Conservation (phyloP, 2,113 vertebrate genomes). For the Microcebus lehilahytsara region DNA sequence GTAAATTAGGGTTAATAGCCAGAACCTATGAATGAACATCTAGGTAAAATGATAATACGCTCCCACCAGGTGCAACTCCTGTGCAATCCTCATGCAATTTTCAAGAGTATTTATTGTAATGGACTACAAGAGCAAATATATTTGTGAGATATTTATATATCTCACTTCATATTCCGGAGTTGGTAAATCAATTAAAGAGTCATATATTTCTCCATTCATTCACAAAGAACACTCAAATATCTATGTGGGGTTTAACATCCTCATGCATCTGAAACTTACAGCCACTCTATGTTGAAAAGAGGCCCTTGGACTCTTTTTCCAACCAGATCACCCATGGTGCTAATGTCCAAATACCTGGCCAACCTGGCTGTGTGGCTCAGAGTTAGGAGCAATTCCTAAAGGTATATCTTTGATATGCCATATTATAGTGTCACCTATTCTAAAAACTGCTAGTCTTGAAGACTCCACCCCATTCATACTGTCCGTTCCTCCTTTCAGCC, state of each 20-base stretch:
- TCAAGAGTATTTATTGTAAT: not conserved
- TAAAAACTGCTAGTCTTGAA: not conserved
- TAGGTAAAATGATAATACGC: not conserved
- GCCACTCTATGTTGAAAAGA: not conserved
- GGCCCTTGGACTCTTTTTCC: not conserved
- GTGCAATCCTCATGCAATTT: not conserved
- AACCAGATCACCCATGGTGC: not conserved
- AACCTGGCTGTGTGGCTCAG: not conserved
- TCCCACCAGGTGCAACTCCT: not conserved
- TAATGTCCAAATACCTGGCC: not conserved
- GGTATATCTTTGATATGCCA: not conserved
- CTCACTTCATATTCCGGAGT: not conserved
- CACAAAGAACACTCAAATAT: not conserved
- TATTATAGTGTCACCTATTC: not conserved
- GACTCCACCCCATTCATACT: not conserved
- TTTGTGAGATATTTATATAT: not conserved
- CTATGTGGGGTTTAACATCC: not conserved
- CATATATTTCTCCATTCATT: not conserved
- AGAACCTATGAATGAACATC: not conserved
- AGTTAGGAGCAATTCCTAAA: not conserved
- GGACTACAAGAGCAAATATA: not conserved
- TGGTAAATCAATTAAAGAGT: not conserved
- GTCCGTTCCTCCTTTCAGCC: not conserved
- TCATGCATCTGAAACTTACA: not conserved
- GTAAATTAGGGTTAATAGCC: not conserved